phyloP scores from a whole-genome alignment of 1,140 invertebrate genomes.

The Diorhabda sublineata region DNA sequence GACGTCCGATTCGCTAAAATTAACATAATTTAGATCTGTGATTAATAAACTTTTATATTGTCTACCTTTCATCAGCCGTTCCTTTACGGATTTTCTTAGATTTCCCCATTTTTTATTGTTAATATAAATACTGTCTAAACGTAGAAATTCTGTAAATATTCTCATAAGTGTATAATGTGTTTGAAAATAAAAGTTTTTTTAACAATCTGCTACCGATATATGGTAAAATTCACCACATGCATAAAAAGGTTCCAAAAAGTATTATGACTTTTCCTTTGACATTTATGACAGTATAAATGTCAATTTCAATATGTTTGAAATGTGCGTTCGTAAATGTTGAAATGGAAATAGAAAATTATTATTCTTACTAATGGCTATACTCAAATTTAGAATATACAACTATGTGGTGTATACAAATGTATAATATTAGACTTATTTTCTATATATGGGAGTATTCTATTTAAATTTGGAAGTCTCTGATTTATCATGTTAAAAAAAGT shows the following conservation, averaged over 20 bases:
- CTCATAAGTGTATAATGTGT: conserved; percentile 11
- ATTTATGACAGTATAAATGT: background rate
- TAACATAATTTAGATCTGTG: conserved; percentile 16
- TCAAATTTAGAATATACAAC: no score
- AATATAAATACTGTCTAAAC: conserved; percentile 1
- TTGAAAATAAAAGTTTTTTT: conserved; percentile 4
- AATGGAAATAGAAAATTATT: no score
- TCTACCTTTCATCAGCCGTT: conserved; percentile 61
- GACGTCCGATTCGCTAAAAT: conserved; percentile 38
- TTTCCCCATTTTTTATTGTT: conserved; percentile 58
- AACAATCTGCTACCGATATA: conserved; percentile 3
- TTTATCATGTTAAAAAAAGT: no score
- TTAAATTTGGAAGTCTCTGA: no score
- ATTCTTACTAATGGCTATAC: no score
- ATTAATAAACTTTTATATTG: background rate
- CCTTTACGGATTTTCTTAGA: conserved; percentile 65
- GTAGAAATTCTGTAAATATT: conserved; percentile 14
- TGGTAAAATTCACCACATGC: background rate
- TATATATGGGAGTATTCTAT: no score
- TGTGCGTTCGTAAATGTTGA: no score
- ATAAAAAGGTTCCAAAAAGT: background rate
- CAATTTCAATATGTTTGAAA: no score
- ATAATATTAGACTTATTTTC: no score
- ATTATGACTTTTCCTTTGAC: background rate
- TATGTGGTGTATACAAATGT: no score